Base-by-base conservation (phyloP, 2,113 vertebrate genomes). In the Tricholaema leucomelas region DNA sequence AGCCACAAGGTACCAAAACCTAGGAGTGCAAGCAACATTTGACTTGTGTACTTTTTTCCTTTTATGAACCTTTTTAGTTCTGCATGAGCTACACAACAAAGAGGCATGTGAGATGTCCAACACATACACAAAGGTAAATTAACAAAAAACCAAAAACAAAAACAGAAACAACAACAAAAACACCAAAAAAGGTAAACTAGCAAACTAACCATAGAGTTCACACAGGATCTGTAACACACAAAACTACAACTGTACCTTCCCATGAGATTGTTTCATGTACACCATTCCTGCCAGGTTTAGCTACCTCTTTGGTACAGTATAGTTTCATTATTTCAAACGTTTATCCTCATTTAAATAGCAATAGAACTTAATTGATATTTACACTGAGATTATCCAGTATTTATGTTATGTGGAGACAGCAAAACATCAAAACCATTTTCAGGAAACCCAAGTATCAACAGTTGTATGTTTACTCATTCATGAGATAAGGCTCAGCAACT, bases 321-420 rank as follows among this genome's bases (percentile, higher is more conserved):
- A 66, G 42, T 48, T 83, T 76, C 12, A 85, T 56, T 72, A 74
- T 10, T 27, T 92, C 58, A 87, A 80, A 52, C 15, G 78, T 70
- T 44, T 21, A 79, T 44, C 79, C 35, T 65, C 19, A 58, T 40
- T 65, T 69, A 67, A 78, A 36, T 8, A 58, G 12, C 8, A 84
- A 40, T 0, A 86, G 15, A 85, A 79, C 21, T 30, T 75, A 27
- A 71, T 2, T 52, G 20, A 16, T 40, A 36, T 33, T 76, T 80
- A 33, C 25, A 63, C 11, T 23, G 30, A 91, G 65, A 50, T 67
- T 4, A 63, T 9, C 23, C 48, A 17, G 18, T 31, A 74, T 19
- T 70, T 42, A 81, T 48, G 16, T 52, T 42, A 48, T 2, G 2
- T 5, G 15, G 35, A n/a, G 27, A 65, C 7, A 84, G n/a, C n/a